Percentiles rank a stretch among this genome's conserved stretches.
phyloP scores from a whole-genome alignment of 2,888 invertebrate genomes.

The Stenurella melanura region DNA sequence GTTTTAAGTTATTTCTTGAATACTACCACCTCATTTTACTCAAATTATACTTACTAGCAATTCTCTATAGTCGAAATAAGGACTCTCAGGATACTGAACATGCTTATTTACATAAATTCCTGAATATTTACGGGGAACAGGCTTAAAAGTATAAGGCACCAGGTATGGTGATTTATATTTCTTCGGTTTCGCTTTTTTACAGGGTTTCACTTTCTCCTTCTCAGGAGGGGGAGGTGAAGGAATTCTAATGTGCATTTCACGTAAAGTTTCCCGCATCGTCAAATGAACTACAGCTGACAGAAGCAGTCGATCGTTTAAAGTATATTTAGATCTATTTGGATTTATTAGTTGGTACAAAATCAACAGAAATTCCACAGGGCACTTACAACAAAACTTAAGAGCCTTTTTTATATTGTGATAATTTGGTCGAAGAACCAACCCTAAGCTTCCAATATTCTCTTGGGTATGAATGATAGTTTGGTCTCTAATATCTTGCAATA shows the following conservation, averaged over 20 bases:
- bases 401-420: constrained; percentile 62
- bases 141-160: constrained; percentile 58
- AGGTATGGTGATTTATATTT: constrained; percentile 68
- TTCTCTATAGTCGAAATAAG: constrained; percentile 66
- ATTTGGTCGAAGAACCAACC: constrained; percentile 65
- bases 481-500: constrained; percentile 58
- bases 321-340: constrained; percentile 66
- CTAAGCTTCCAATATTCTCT: constrained; percentile 64
- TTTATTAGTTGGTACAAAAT: constrained; percentile 68
- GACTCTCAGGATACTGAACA: constrained; percentile 66
- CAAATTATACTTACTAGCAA: constrained; percentile 45
- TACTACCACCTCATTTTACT: background rate
- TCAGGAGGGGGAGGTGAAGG: constrained; percentile 68
- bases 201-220: constrained; percentile 32
- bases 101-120: constrained; percentile 65
- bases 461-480: constrained; percentile 61
- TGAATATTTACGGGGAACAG: constrained; percentile 55
- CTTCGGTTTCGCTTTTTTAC: constrained; percentile 45
- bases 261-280: constrained; percentile 67
- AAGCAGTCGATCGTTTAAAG: constrained; percentile 69
- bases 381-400: constrained; percentile 64
- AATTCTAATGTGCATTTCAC: constrained; percentile 70
- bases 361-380: constrained; percentile 70
- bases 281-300: constrained; percentile 71
- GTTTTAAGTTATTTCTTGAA: no score